Evolutionary conservation across 2,888 invertebrate genomes (phyloP).

Genomic region (Acleris literana): DNA sequence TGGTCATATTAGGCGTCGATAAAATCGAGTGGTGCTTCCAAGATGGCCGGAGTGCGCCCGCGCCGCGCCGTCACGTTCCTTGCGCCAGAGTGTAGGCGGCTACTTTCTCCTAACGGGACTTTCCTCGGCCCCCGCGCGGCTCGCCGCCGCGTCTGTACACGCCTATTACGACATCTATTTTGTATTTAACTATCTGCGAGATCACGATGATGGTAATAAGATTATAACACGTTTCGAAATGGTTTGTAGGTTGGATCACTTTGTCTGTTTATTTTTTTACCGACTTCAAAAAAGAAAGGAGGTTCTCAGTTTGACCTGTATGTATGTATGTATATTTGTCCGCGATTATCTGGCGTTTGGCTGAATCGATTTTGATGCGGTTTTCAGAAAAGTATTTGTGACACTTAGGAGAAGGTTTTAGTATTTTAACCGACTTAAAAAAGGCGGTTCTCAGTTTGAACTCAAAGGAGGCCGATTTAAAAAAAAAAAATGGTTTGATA

Average conservation of each 20-base stretch:
- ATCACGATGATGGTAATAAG: constrained; percentile 56
- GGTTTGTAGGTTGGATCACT: constrained; percentile 45
- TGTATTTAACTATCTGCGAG: constrained; percentile 68
- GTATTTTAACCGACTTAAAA: too few species aligned
- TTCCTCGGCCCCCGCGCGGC: constrained; percentile 51
- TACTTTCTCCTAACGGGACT: constrained; percentile 83
- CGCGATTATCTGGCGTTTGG: too few species aligned
- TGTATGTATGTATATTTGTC: too few species aligned
- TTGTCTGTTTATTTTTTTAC: constrained; percentile 35
- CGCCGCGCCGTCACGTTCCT: constrained; percentile 59
- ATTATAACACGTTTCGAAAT: constrained; percentile 57
- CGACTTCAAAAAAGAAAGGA: too few species aligned
- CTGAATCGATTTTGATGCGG: too few species aligned
- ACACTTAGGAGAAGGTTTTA: too few species aligned
- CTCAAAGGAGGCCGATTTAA: too few species aligned
- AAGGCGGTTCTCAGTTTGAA: too few species aligned
- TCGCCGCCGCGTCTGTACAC: constrained; percentile 40
- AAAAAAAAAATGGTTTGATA: too few species aligned
- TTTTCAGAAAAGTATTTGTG: too few species aligned
- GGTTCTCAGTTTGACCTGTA: too few species aligned
- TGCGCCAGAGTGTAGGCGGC: constrained; percentile 73
- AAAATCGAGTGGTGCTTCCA: constrained; percentile 62
- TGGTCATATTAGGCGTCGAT: constrained; percentile 55
- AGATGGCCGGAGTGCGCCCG: constrained; percentile 57
- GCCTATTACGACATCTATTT: constrained; percentile 69